These are phyloP conservation scores for Cyprinodon diabolis DNA, from an alignment of 2,797 vertebrate species.

Conservation along the genomic window DNA sequence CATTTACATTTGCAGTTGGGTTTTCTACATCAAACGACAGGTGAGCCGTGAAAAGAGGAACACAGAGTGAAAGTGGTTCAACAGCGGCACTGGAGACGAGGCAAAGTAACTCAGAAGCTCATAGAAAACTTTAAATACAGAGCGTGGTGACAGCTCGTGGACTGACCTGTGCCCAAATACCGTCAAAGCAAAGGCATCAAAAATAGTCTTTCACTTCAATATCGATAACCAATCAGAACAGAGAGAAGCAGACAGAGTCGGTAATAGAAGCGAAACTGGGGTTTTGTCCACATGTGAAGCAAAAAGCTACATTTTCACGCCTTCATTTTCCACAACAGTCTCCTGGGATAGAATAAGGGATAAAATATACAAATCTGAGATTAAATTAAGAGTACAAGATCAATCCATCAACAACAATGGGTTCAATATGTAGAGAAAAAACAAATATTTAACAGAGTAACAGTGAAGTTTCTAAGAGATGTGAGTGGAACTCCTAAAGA, in stretches of 20 bases:
- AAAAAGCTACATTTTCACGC: constrained; percentile 50
- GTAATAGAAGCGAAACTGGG: constrained; percentile 28
- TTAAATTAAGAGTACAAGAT: constrained; percentile 62
- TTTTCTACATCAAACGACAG: constrained; percentile 70
- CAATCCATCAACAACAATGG: constrained; percentile 63
- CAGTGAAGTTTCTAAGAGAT: constrained; percentile 22
- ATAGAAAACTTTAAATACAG: constrained; percentile 19
- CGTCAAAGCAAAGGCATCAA: constrained; percentile 47
- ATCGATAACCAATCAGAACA: constrained; percentile 38
- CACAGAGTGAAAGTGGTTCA: constrained; percentile 46
- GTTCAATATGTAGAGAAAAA: constrained; percentile 40
- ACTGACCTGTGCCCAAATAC: constrained; percentile 46
- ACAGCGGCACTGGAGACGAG: constrained; percentile 55
- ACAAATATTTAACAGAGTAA: constrained; percentile 23
- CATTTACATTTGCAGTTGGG: constrained; percentile 80
- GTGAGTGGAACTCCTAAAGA: background rate
- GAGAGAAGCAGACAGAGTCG: constrained; percentile 33
- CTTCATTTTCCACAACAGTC: constrained; percentile 66
- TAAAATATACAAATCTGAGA: constrained; percentile 68
- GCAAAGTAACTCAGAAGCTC: constrained; percentile 45
- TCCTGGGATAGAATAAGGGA: constrained; percentile 65
- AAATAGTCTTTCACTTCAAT: constrained; percentile 26
- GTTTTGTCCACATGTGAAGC: constrained; percentile 39
- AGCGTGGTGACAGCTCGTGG: constrained; percentile 25
- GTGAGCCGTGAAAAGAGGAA: constrained; percentile 57